Base-by-base conservation (phyloP, 2,888 invertebrate species). In the Muschampia plurimacula region DNA sequence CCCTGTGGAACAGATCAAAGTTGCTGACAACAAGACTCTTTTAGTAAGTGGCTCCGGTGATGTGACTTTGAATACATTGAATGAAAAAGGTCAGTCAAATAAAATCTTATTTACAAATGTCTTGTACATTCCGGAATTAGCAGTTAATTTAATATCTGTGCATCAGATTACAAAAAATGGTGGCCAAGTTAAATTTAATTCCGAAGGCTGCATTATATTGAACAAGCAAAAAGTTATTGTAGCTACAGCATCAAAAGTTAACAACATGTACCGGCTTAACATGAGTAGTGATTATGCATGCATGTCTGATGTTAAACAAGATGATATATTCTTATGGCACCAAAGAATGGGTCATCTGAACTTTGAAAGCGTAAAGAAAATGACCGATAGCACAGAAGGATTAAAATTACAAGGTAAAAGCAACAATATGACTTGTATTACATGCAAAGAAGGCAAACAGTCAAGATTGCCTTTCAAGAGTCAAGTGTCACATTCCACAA, bases 381-480 rank as follows among this genome's bases (percentile, higher is more conserved):
- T 49, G n/a, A 13, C 49, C 4, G n/a, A 49, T 3, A 3, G 8
- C n/a, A n/a, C 49, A 5, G 6, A 3, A n/a, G 13, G 8, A n/a
- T 3, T 49, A n/a, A 49, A 10, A 22, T 22, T 9, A 13, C n/a
- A 5, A 1, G 49, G 4, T n/a, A 13, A 13, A 49, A 4, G 22
- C 15, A 22, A 22, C 7, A 55, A 55, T 22, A 7, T 55, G 15
- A 22, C 8, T 3, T 55, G 52, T 55, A 55, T 55, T 22, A 55
- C 15, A 2, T 55, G 52, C 22, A 7, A 49, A n/a, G n/a, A 49
- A 15, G 49, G 49, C 6, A 49, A 49, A 49, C 49, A 49, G n/a
- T n/a, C 49, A 49, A n/a, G 49, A n/a, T 49, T 49, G n/a, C 49
- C 49, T n/a, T 49, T 49, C 7, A 49, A 49, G n/a, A 49, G 49